Conservation (phyloP, 2,797 vertebrate genomes). For the Platyrinchus mystaceus region DNA sequence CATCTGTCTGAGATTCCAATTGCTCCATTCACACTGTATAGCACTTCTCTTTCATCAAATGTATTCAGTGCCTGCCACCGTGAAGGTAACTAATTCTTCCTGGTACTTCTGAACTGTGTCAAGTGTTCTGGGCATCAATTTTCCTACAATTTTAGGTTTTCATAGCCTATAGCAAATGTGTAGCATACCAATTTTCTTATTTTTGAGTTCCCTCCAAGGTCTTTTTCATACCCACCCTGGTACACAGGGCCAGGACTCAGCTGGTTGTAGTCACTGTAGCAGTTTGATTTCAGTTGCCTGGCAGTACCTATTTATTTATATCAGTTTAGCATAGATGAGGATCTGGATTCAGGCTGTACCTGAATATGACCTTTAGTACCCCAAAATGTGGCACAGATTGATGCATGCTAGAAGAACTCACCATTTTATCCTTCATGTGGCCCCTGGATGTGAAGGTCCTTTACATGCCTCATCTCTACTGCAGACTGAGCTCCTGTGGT, state of each 20-base stretch:
- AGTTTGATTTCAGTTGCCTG: not conserved
- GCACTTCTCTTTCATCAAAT: not conserved
- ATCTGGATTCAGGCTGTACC: not conserved
- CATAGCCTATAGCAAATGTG: not conserved
- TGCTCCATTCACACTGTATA: not conserved
- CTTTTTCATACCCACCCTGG: not conserved
- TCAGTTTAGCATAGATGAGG: not conserved
- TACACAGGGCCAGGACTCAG: not conserved
- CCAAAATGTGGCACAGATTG: not conserved
- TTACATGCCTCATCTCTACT: not conserved
- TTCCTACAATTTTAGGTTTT: not conserved
- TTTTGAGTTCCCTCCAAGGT: not conserved
- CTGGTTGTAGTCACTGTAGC: not conserved
- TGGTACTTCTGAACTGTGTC: not conserved
- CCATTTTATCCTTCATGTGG: not conserved
- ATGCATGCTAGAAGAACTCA: accelerated
- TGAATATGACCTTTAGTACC: accelerated
- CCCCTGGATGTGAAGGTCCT: accelerated
- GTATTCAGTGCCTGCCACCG: not conserved
- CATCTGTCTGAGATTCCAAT: not conserved
- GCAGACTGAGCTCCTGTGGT: not conserved
- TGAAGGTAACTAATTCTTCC: not conserved
- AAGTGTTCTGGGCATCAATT: not conserved
- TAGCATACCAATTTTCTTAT: not conserved
- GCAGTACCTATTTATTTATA: not conserved